These are phyloP conservation scores for Diadophis punctatus DNA, from an alignment of 2,113 vertebrate species.

Conservation along the genomic window DNA sequence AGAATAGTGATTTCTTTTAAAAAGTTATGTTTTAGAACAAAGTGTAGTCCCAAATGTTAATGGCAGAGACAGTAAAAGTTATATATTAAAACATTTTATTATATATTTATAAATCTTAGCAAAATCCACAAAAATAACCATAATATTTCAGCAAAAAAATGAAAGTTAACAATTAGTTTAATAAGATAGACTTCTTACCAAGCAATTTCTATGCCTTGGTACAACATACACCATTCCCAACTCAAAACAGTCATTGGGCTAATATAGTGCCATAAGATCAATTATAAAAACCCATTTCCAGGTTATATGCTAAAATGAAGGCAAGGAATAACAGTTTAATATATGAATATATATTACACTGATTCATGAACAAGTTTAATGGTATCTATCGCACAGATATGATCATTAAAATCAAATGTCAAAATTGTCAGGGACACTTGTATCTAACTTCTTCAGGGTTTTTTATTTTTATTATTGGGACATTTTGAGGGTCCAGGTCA, in stretches of 20 bases:
- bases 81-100: neutral
- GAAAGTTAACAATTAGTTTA: neutral
- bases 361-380: neutral
- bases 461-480: neutral
- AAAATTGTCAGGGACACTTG: neutral
- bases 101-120: neutral
- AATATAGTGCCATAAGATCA: neutral
- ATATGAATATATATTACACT: neutral
- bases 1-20: neutral
- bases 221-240: constrained; percentile 16
- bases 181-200: neutral
- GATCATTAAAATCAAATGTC: neutral
- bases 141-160: neutral
- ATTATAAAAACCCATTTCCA: neutral
- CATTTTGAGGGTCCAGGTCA: neutral
- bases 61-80: neutral
- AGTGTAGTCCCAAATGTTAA: neutral
- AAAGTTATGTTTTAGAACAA: neutral
- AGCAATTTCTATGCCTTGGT: neutral
- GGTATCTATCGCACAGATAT: neutral
- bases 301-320: neutral
- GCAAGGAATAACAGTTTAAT: neutral
- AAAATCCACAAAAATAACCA: neutral
- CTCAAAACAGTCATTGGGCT: neutral
- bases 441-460: neutral